Conservation (phyloP, 2,888 invertebrate species). For the Argyresthia albistria region DNA sequence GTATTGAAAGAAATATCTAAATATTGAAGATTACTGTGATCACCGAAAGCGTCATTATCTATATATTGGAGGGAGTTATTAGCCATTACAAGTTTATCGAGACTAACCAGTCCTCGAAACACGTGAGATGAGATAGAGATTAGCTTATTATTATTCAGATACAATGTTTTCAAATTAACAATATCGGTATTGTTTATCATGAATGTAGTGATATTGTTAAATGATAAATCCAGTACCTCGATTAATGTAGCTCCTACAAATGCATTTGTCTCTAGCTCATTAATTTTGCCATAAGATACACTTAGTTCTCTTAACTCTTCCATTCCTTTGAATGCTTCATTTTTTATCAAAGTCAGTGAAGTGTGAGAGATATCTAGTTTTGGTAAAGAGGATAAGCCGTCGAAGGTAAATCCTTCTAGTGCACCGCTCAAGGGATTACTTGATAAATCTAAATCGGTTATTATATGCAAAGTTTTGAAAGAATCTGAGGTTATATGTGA, state of each 20-base stretch:
- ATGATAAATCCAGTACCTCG: slow-evolving; percentile 38
- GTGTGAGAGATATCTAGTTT: slow-evolving; percentile 37
- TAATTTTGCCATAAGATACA: slow-evolving; percentile 33
- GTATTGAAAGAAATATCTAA: slow-evolving; percentile 42
- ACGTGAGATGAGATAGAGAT: slow-evolving; percentile 18
- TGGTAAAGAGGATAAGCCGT: slow-evolving; percentile 33
- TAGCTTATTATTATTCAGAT: slow-evolving; percentile 36
- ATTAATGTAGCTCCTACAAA: slow-evolving; percentile 31
- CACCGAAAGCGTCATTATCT: slow-evolving; percentile 20
- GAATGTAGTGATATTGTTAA: slow-evolving; percentile 30
- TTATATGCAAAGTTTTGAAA: slow-evolving; percentile 25
- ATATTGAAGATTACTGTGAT: slow-evolving; percentile 20
- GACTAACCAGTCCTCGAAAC: slow-evolving; percentile 20
- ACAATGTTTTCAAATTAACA: slow-evolving; percentile 21
- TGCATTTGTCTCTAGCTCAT: slow-evolving; percentile 30
- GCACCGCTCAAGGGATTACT: slow-evolving; percentile 34
- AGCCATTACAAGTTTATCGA: slow-evolving; percentile 26
- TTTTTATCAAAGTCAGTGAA: slow-evolving; percentile 27
- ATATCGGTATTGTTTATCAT: slow-evolving; percentile 33
- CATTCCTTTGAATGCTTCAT: slow-evolving; percentile 42
- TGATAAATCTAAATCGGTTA: slow-evolving; percentile 34
- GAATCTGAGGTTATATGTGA: slow-evolving; percentile 26
- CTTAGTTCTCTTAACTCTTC: slow-evolving; percentile 30
- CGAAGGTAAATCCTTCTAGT: slow-evolving; percentile 31
- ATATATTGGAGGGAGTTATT: slow-evolving; percentile 26